A percentile compares a stretch with the other conserved stretches of the same genome.
Conservation (phyloP, 2,113 vertebrate species). For the Narcine bancroftii region DNA sequence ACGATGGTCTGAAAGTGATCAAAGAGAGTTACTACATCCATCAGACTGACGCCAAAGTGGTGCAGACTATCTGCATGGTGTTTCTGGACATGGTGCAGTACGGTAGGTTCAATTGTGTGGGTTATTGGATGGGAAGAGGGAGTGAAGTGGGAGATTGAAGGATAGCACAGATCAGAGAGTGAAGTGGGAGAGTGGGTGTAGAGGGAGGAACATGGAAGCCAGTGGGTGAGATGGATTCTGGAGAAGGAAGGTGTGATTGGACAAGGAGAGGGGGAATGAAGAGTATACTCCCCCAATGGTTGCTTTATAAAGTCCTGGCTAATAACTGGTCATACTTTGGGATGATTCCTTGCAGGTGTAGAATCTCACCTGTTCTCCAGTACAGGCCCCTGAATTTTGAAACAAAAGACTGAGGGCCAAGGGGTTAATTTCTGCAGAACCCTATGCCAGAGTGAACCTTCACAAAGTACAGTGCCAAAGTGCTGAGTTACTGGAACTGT, state of each 20-base stretch:
- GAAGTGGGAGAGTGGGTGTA: background rate
- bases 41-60: conserved; percentile 47
- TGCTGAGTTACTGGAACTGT: too few relatives aligned
- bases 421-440: too few relatives aligned
- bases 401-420: too few relatives aligned
- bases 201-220: background rate
- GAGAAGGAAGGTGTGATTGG: background rate
- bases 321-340: too few relatives aligned
- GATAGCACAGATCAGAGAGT: background rate
- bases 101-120: conserved; percentile 43
- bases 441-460: too few relatives aligned
- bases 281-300: background rate
- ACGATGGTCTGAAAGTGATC: conserved; percentile 46
- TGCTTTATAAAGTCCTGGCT: too few relatives aligned
- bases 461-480: too few relatives aligned
- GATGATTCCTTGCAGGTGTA: too few relatives aligned
- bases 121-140: background rate
- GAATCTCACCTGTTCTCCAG: too few relatives aligned
- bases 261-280: background rate
- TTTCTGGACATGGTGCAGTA: conserved; percentile 48
- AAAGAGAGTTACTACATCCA: conserved; percentile 43
- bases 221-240: background rate
- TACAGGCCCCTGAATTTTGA: too few relatives aligned
- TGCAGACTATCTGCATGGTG: conserved; percentile 51
- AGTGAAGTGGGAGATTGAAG: background rate